Base-by-base conservation (phyloP, 2,888 invertebrate species). In the Lycia hirtaria region DNA sequence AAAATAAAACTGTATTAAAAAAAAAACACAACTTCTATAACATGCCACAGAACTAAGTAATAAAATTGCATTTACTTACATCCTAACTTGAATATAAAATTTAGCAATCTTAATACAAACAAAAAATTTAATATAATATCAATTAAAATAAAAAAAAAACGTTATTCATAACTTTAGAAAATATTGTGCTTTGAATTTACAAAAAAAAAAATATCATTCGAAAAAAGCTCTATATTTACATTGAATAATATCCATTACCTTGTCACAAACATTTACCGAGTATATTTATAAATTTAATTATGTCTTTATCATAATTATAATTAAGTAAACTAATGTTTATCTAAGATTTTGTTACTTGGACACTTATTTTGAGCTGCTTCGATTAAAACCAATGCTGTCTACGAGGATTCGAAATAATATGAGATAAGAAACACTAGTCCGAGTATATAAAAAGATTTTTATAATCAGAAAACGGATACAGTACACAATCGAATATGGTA, bases 301-400 rank as follows among this genome's bases (percentile, higher is more conserved):
- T 88, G 87, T 89, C 87, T 88, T 87, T 88, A 87, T 84, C 73
- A 69, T 69, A 51, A 58, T 68, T 54, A 56, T 50, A 54, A 55
- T 66, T 47, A 47, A 24, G 26, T 58, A 60, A 22, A 35, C 10
- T 14, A 56, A 64, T 41, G 56, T 60, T 58, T 52, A 52, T 44
- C 67, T 56, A 62, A 63, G 48, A 24, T 75, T 80, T 80, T 71
- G 75, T 73, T 79, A 80, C 75, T 87, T 87, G 87, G 88, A 88
- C 90, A 89, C 86, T 76, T 79, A 73, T 70, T 82, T 90, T 90
- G 90, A 90, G 90, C 89, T 87, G 83, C 74, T 78, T 78, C 68
- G 68, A 79, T 70, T 71, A 68, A 72, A 75, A 61, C 65, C 63
- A 67, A 77, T 78, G 76, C 73, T 69, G 67, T 63, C 49, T 44